Evolutionary conservation across 37 sponge, comb jelly and placozoan species (phyloP).

Genomic region (Ephydatia muelleri): DNA sequence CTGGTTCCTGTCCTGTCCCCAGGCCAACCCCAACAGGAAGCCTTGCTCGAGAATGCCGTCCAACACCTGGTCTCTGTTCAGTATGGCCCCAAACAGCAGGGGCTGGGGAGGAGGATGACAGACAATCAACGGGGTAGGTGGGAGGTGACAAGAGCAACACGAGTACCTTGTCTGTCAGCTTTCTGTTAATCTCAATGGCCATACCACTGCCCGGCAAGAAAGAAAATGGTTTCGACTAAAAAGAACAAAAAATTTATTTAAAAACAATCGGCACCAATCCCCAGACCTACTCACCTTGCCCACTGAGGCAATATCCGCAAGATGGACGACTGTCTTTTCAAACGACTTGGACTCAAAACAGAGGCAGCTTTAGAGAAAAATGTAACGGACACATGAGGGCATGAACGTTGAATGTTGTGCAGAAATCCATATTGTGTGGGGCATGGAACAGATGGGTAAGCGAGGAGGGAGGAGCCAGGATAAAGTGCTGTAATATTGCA

Average conservation of each 20-base stretch:
- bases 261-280: not conserved
- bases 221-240: conserved; percentile 83
- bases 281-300: not conserved
- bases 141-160: not conserved
- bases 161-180: conserved; percentile 48
- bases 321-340: not conserved
- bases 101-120: conserved; percentile 9
- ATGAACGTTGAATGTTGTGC: too few relatives aligned
- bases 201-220: conserved; percentile 89
- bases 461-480: too few relatives aligned
- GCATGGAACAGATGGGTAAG: too few relatives aligned
- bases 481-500: too few relatives aligned
- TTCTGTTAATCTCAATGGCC: conserved; percentile 72
- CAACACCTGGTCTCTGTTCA: conserved; percentile 63
- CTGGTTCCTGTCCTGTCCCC: conserved; percentile 47
- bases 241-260: not conserved
- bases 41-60: conserved; percentile 69
- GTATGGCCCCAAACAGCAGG: conserved; percentile 61
- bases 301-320: not conserved
- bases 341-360: not conserved
- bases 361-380: not conserved
- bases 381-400: too few relatives aligned
- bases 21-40: conserved; percentile 41
- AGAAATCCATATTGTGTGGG: not conserved
- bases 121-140: not conserved